These are phyloP conservation scores for Clytia hemisphaerica DNA, from an alignment of 30 jellyfish, hydroid and myxozoan genomes.

Conservation along the genomic window DNA sequence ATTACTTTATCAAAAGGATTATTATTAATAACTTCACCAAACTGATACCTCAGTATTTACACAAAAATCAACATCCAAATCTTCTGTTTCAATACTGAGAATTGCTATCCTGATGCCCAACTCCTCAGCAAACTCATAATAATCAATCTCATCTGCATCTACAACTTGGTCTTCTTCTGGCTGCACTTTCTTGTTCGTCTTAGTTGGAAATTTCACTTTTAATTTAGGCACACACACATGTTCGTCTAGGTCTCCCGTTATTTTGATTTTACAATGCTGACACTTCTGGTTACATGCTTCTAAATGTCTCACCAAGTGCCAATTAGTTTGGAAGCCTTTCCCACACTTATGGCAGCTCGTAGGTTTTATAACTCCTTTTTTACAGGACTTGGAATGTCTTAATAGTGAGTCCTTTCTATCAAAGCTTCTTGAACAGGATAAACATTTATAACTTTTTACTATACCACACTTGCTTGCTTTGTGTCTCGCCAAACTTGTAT, in stretches of 20 bases:
- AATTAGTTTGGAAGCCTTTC: conserved; percentile 3
- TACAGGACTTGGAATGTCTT: background rate
- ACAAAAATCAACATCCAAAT: too few species aligned
- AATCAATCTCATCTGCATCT: too few species aligned
- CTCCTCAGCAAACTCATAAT: background rate
- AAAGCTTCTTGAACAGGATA: too few species aligned
- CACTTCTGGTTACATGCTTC: background rate
- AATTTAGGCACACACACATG: too few species aligned
- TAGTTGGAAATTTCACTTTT: too few species aligned
- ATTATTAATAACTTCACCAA: too few species aligned
- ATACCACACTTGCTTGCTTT: background rate
- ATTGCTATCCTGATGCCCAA: conserved; percentile 14
- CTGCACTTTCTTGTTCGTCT: too few species aligned
- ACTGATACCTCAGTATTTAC: too few species aligned
- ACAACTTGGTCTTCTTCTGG: too few species aligned
- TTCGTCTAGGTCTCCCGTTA: conserved; percentile 1
- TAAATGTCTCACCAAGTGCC: conserved; percentile 9
- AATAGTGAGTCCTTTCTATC: conserved; percentile 7
- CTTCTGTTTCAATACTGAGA: too few species aligned
- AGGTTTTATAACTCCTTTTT: conserved; percentile 1
- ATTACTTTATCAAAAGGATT: too few species aligned
- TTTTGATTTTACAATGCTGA: background rate
- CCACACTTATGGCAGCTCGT: conserved; percentile 1
- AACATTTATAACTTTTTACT: background rate
- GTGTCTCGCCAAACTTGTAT: conserved; percentile 4